Conservation (phyloP, 2,797 vertebrate species). For the Xyrichtys novacula region DNA sequence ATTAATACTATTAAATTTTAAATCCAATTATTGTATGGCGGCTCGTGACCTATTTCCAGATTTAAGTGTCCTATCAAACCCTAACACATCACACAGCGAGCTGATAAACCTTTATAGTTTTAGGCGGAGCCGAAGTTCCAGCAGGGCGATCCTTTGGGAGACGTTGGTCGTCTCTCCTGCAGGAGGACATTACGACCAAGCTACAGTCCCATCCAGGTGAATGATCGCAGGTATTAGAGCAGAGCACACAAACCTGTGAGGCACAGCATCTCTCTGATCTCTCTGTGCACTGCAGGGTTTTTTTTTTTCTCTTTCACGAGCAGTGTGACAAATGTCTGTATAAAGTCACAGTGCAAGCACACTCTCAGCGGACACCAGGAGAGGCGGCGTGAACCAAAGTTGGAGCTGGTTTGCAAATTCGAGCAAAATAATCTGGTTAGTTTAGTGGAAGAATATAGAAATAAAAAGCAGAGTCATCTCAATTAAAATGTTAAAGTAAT, state of each 20-base stretch:
- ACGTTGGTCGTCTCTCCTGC: constrained; percentile 40
- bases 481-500: not conserved
- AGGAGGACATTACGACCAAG: constrained; percentile 50
- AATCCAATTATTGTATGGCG: constrained; percentile 83
- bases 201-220: constrained; percentile 73
- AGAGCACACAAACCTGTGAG: constrained; percentile 81
- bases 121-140: constrained; percentile 32
- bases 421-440: constrained; percentile 29
- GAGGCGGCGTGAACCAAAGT: too few relatives aligned
- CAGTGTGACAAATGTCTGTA: constrained; percentile 53
- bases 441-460: constrained; percentile 8
- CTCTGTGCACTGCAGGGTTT: constrained; percentile 84
- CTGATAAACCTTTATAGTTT: constrained; percentile 39
- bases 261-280: constrained; percentile 85
- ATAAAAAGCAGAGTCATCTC: not conserved
- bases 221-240: constrained; percentile 85
- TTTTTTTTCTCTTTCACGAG: constrained; percentile 85
- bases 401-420: constrained; percentile 14
- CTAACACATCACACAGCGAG: constrained; percentile 52
- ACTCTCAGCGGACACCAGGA: constrained; percentile 30
- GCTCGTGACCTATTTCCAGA: constrained; percentile 83
- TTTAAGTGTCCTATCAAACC: constrained; percentile 76
- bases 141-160: constrained; percentile 40
- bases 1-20: constrained; percentile 87
- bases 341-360: constrained; percentile 56